Percentiles rank a stretch among this genome's conserved stretches.
These are phyloP conservation scores for Carduelis carduelis DNA, from an alignment of 2,797 vertebrate genomes.

Conservation along the genomic window DNA sequence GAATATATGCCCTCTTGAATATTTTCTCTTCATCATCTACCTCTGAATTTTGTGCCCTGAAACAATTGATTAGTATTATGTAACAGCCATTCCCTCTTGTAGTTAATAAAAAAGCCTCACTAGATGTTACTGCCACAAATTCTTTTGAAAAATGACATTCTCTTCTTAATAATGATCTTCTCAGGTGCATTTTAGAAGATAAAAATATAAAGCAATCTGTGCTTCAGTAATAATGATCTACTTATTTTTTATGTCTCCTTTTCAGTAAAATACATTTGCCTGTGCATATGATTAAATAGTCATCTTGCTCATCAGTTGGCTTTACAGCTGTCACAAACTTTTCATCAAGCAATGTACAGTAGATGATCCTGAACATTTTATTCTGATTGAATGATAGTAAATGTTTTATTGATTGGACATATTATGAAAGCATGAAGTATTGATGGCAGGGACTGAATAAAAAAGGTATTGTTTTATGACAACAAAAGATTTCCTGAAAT, in stretches of 20 bases:
- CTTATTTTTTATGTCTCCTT: background rate
- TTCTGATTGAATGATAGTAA: background rate
- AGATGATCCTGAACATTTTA: background rate
- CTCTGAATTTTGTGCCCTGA: constrained; percentile 1
- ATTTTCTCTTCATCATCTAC: background rate
- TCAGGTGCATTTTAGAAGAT: constrained; percentile 10
- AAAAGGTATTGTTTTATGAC: background rate
- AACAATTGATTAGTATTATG: background rate
- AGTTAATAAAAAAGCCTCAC: background rate
- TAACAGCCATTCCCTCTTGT: constrained; percentile 22
- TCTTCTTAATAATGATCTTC: constrained; percentile 31
- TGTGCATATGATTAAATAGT: constrained; percentile 8
- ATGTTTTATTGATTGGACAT: background rate
- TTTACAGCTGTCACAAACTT: background rate
- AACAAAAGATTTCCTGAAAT: background rate
- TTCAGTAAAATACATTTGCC: constrained; percentile 13
- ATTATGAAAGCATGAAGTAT: background rate
- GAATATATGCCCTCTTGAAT: background rate
- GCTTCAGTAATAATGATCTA: constrained; percentile 8
- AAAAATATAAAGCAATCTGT: constrained; percentile 41
- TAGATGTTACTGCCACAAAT: constrained; percentile 12
- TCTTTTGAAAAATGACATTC: constrained; percentile 42
- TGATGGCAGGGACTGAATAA: background rate
- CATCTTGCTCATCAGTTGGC: background rate
- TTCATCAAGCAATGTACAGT: background rate